phyloP scores from a whole-genome alignment of 1,140 invertebrate genomes.

The Anastrepha ludens region DNA sequence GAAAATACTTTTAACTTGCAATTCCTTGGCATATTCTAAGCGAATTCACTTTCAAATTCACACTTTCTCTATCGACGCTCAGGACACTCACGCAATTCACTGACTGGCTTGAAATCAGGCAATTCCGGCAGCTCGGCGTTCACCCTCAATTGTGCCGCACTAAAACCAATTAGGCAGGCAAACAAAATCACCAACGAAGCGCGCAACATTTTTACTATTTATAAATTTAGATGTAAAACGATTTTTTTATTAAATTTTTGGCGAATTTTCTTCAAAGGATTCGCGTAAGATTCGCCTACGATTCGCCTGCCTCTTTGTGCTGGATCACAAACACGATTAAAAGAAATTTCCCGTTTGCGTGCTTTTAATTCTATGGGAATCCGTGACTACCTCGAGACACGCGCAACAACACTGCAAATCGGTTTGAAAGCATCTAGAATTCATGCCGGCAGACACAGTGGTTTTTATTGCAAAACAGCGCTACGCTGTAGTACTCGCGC shows the following conservation, averaged over 20 bases:
- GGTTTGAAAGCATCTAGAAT: slow-evolving; percentile 43
- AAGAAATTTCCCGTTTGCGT: not conserved
- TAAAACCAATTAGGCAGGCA: not conserved
- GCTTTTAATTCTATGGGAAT: not conserved
- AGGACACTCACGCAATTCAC: slow-evolving; percentile 44
- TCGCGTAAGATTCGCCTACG: not conserved
- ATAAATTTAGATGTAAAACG: not conserved
- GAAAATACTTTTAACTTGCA: no score
- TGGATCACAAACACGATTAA: not conserved
- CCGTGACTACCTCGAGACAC: not conserved
- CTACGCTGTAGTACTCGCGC: not conserved
- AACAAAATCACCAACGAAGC: not conserved
- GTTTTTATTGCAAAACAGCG: slow-evolving; percentile 33
- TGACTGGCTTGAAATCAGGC: slow-evolving; percentile 33
- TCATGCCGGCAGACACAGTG: slow-evolving; percentile 16
- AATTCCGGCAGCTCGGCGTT: not conserved
- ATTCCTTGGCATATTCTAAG: no score
- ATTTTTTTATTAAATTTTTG: not conserved
- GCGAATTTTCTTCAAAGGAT: not conserved
- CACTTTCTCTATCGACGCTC: not conserved
- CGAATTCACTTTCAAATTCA: no score
- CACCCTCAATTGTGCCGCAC: slow-evolving; percentile 19
- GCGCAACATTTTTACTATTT: not conserved
- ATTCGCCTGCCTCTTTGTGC: not conserved
- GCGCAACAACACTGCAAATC: slow-evolving; percentile 47